Percentiles rank a stretch among this genome's conserved stretches.
phyloP scores from a whole-genome alignment of 2,113 vertebrate species.

The Crotalus tigris region DNA sequence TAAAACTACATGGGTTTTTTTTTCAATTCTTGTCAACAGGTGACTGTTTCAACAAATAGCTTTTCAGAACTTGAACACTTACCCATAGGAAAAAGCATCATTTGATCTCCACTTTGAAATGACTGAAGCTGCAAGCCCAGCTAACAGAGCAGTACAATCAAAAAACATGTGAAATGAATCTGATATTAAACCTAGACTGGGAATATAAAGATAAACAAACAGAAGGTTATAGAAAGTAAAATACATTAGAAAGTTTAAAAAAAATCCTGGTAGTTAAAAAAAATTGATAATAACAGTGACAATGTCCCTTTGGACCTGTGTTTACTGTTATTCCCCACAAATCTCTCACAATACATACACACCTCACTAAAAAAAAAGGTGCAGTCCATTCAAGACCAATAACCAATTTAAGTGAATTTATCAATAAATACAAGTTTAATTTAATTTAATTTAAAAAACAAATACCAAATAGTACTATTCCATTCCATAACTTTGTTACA shows the following conservation, averaged over 20 bases:
- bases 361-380: not conserved
- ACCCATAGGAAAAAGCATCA: constrained; percentile 98
- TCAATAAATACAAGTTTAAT: not conserved
- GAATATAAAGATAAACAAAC: constrained; percentile 60
- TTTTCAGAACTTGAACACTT: constrained; percentile 58
- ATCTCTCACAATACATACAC: not conserved
- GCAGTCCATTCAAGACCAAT: not conserved
- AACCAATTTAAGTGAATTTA: not conserved
- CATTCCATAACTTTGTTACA: not conserved
- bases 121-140: constrained; percentile 94
- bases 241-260: not conserved
- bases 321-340: not conserved
- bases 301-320: not conserved
- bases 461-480: not conserved
- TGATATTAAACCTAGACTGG: constrained; percentile 95
- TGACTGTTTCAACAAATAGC: not conserved
- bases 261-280: not conserved
- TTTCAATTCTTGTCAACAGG: not conserved
- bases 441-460: not conserved
- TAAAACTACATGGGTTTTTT: not conserved
- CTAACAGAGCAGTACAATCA: constrained; percentile 95
- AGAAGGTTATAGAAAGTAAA: not conserved
- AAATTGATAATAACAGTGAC: not conserved
- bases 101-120: constrained; percentile 98
- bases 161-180: constrained; percentile 99